Base-by-base conservation (phyloP, 2,113 vertebrate genomes). In the Micromys minutus region DNA sequence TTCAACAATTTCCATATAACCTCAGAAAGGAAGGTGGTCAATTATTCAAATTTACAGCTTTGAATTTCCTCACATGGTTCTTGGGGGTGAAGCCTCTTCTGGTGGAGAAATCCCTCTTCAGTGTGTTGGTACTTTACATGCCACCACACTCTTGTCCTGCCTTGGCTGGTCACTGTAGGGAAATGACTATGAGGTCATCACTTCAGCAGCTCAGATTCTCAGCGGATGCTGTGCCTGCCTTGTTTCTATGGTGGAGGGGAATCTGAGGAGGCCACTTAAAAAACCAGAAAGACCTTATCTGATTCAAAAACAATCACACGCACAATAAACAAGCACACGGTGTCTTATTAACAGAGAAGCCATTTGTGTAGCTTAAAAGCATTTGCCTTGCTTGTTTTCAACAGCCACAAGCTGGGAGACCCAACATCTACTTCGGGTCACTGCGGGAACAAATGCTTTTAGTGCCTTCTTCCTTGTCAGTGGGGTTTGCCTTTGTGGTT, bases 131-230 rank as follows among this genome's bases (percentile, higher is more conserved):
- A 89, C 42, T 94, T 61, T n/a, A 17, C 47, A 50, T 9, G 6
- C 3, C 10, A 21, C 77, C 65, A 39, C 1, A 29, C 88, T 7
- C 13, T 16, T 7, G 0, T 13, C 13, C 59, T 36, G 26, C 29
- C 12, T 8, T 74, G 13, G 36, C 6, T 87, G 59, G n/a, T 85
- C 85, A 85, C 1, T 84, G 55, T 34, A 50, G 31, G 13, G 5
- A 65, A 93, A 92, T 94, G 36, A 96, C 57, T 97, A 31, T 97
- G 97, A 97, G 47, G 67, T 97, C 94, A 96, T 71, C 69, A 47
- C 67, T 55, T 69, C 36, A 89, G 15, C 90, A 84, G 88, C 71
- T 55, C 29, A 77, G 29, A 50, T 7, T 84, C 81, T 84, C 72
- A 83, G 88, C 63, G 89, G 65, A 84, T n/a, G 63, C 65, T 94